These are phyloP conservation scores for Crax fasciolata DNA, from an alignment of 2,797 vertebrate species.

Conservation along the genomic window DNA sequence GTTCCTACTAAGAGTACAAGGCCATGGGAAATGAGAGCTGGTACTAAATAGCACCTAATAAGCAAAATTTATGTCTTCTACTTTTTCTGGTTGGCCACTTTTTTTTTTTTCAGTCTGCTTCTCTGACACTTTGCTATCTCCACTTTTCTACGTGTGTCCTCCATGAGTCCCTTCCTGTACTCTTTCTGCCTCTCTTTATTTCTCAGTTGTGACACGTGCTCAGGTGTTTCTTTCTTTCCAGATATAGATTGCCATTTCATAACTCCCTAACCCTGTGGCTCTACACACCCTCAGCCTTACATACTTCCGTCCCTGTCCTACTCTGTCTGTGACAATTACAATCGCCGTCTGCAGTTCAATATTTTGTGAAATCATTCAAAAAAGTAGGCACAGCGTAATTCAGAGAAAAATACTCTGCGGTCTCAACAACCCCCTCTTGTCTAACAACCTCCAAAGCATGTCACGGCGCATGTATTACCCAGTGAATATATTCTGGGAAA, in stretches of 20 bases:
- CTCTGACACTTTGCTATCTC: not conserved
- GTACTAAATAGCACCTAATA: not conserved
- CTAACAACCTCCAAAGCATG: not conserved
- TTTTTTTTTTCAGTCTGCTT: not conserved
- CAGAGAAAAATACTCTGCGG: not conserved
- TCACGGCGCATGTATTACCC: not conserved
- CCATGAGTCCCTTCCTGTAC: not conserved
- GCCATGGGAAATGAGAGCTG: not conserved
- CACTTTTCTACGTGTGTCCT: not conserved
- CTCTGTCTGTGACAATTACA: not conserved
- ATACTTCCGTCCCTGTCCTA: not conserved
- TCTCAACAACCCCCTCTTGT: not conserved
- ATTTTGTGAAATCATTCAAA: not conserved
- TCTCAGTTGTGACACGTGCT: not conserved
- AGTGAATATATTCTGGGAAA: not conserved
- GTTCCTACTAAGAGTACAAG: fast-evolving
- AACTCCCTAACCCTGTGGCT: not conserved
- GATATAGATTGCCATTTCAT: not conserved
- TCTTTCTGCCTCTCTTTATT: not conserved
- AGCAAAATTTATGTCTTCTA: not conserved
- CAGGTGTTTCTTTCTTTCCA: not conserved
- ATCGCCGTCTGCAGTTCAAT: not conserved
- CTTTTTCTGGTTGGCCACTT: not conserved
- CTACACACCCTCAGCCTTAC: not conserved
- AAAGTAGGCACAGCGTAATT: not conserved